Conservation (phyloP, 1,140 invertebrate species). For the Pseudomyrmex gracilis region DNA sequence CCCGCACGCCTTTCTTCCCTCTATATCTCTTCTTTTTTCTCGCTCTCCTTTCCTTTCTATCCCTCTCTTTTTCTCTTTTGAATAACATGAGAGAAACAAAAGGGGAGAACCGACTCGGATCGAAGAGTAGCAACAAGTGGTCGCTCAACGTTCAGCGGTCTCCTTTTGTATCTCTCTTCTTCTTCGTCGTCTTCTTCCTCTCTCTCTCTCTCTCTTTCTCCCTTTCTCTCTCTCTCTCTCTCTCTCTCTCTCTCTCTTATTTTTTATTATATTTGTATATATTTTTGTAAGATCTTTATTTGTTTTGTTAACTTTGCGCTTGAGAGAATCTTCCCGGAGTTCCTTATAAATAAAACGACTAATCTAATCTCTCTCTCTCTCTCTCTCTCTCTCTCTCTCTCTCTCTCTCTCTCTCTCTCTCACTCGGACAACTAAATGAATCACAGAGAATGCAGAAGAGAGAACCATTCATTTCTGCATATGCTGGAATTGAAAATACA, state of each 20-base stretch:
- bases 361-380: neutral
- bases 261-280: no score
- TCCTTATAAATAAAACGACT: no score
- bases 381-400: neutral
- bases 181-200: neutral
- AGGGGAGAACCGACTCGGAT: slow-evolving; percentile 62
- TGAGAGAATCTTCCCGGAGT: no score
- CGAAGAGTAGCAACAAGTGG: slow-evolving; percentile 82
- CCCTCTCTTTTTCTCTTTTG: slow-evolving; percentile 1
- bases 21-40: neutral
- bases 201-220: neutral
- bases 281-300: no score
- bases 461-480: slow-evolving; percentile 65
- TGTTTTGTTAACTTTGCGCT: no score
- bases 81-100: slow-evolving; percentile 35
- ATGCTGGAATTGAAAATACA: slow-evolving; percentile 69
- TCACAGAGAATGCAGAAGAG: slow-evolving; percentile 49
- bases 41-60: neutral
- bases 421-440: slow-evolving; percentile 52
- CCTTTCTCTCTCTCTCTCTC: neutral
- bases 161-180: no score
- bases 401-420: slow-evolving; percentile 42
- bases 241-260: slow-evolving; percentile 53
- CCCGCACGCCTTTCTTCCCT: slow-evolving; percentile 1
- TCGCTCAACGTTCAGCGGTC: slow-evolving; percentile 63